Evolutionary conservation across 2,113 vertebrate species (phyloP).

Genomic region (Camelus dromedarius): DNA sequence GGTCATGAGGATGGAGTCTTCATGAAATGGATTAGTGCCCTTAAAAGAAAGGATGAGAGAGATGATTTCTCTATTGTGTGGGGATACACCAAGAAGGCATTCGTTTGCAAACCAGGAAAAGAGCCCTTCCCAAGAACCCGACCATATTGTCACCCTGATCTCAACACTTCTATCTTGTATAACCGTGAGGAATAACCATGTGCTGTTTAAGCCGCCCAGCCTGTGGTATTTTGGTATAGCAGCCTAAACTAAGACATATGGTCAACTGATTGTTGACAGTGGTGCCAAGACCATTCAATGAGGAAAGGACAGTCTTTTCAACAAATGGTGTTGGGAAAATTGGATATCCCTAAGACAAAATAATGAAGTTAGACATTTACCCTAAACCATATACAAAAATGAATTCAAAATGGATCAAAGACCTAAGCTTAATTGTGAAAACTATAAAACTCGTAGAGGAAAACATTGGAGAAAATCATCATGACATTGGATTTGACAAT

Average conservation of each 20-base stretch:
- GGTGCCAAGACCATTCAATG: neutral
- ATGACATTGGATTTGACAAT: no score
- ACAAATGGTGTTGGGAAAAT: neutral
- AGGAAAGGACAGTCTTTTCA: neutral
- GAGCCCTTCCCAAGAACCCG: neutral
- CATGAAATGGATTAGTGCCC: neutral
- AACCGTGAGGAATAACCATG: neutral
- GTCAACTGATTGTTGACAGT: neutral
- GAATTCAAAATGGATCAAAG: no score
- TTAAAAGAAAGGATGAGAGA: neutral
- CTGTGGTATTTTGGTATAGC: neutral
- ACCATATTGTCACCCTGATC: neutral
- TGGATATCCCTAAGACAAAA: neutral
- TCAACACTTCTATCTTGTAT: neutral
- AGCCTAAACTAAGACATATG: neutral
- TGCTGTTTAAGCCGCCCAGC: neutral
- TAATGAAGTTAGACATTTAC: neutral
- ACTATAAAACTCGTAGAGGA: no score
- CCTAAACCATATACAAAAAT: no score
- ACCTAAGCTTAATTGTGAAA: no score
- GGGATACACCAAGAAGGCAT: neutral
- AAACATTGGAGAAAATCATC: no score
- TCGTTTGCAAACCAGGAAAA: neutral
- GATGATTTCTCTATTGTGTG: neutral
- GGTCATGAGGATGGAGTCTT: neutral